phyloP scores from a whole-genome alignment of 2,888 invertebrate genomes.

The Nebria salina region DNA sequence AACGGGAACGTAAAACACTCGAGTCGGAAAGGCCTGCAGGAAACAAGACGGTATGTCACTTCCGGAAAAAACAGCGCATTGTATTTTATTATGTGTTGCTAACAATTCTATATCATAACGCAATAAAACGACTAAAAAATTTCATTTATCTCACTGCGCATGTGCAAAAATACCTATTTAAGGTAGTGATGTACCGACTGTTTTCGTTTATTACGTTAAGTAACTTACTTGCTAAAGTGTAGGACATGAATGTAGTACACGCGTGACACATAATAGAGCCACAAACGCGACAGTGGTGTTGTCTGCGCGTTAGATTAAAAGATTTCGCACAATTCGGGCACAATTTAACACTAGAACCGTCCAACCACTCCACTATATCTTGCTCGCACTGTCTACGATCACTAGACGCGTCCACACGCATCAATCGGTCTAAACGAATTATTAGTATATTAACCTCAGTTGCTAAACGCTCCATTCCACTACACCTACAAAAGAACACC shows the following conservation, averaged over 20 bases:
- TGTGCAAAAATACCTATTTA: too few species aligned
- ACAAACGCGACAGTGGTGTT: constrained; percentile 96
- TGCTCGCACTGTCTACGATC: constrained; percentile 80
- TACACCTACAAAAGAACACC: constrained; percentile 64
- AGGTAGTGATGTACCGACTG: too few species aligned
- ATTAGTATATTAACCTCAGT: constrained; percentile 95
- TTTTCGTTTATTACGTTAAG: neutral
- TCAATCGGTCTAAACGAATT: constrained; percentile 90
- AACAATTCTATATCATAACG: too few species aligned
- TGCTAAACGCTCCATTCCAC: constrained; percentile 85
- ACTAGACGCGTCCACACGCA: constrained; percentile 77
- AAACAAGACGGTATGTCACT: too few species aligned
- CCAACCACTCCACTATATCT: constrained; percentile 89
- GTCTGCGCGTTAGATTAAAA: constrained; percentile 87
- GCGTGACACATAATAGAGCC: constrained; percentile 93
- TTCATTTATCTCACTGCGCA: too few species aligned
- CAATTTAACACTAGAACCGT: constrained; percentile 86
- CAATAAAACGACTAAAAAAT: too few species aligned
- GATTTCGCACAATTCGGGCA: constrained; percentile 92
- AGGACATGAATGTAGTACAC: constrained; percentile 86
- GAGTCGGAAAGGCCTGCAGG: too few species aligned
- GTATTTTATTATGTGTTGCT: too few species aligned
- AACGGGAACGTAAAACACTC: too few species aligned
- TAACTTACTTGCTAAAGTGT: constrained; percentile 79
- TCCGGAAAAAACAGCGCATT: too few species aligned